Evolutionary conservation across 2,888 invertebrate genomes (phyloP), one percentile per base, ranked within the genome.

Genomic region (Antheraea yamamai): DNA sequence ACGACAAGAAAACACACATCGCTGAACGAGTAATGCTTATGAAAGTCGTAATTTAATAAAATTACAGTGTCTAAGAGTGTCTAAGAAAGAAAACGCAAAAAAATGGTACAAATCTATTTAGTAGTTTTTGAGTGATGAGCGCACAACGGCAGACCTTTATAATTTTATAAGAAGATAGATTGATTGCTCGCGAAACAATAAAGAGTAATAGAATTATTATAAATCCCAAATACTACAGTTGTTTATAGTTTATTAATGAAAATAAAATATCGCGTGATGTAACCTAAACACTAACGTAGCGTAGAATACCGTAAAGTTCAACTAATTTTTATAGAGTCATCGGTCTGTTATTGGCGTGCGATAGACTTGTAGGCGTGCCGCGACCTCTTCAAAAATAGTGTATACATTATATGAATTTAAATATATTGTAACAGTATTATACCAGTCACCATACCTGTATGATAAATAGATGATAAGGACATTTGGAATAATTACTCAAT

Each of bases 311-410:
- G 78, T 81, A 78, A 82, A 81, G 80, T 77, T 73, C 80, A 81
- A 81, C 81, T 74, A 82, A 80, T 79, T 83, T 81, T 80, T 80
- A 78, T 80, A 75, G 77, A 76, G 77, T 74, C 73, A 70, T 74
- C 68, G 71, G 74, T 78, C 73, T 75, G 73, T 73, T 73, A 78
- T 77, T 77, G 79, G 75, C 76, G 75, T 77, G 76, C 75, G 74
- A 61, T 70, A 61, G 66, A 73, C 66, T 47, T 10, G 52, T 26
- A 47, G 71, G 68, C 47, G 72, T 73, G 73, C 35, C 72, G 66
- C 64, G 79, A 79, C 81, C 83, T 81, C 78, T 75, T 75, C 76
- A 26, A 75, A 74, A 77, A 76, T 75, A 55, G 51, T n/a, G 12
- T 74, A 77, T 47, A 47, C 47, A 47, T 72, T 76, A 76, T 77